Base-by-base conservation (phyloP, 2,888 invertebrate genomes). In the Cataglyphis cursor region DNA sequence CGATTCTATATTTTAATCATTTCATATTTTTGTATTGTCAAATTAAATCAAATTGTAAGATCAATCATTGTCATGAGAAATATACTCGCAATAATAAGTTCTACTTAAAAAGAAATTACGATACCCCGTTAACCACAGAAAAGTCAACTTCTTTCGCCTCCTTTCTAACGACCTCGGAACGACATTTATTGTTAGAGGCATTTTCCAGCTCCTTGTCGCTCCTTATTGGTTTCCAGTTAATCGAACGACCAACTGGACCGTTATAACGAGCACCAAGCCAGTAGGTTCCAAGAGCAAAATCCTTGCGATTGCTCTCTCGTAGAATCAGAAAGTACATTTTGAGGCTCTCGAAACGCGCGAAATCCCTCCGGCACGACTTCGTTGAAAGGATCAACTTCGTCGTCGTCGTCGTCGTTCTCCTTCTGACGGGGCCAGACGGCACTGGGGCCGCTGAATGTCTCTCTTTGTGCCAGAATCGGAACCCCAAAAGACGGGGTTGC, bases 211-310 rank as follows among this genome's bases (percentile, higher is more conserved):
- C 83, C 75, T 84, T 61, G 61, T 84, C 80, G 73, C 57, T 48
- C 88, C 86, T 92, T 91, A 92, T 92, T 92, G 93, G 87, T 91
- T 93, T 90, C 91, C 91, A 86, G 89, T 90, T 92, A 93, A 93
- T 93, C 91, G 91, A 89, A 75, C 88, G 74, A 66, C 82, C 88
- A 89, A 90, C 85, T 87, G 90, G 85, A 89, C 89, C 90, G 91
- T 90, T 85, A 88, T 90, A 90, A 92, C 91, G 90, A 90, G 88
- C 82, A 59, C 70, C 72, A n/a, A 75, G 64, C 85, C 64, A 54
- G 68, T 68, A 73, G 74, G 57, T 83, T 76, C 76, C 24, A 44
- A 80, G 70, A 74, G 80, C 72, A 54, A 61, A 75, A 73, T 83
- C 76, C 80, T 85, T 82, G 51, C 81, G 59, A 48, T 76, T 75